A percentile compares a stretch with the other conserved stretches of the same genome.
Evolutionary conservation across 2,113 vertebrate genomes (phyloP).

Genomic region (Thryonomys swinderianus): DNA sequence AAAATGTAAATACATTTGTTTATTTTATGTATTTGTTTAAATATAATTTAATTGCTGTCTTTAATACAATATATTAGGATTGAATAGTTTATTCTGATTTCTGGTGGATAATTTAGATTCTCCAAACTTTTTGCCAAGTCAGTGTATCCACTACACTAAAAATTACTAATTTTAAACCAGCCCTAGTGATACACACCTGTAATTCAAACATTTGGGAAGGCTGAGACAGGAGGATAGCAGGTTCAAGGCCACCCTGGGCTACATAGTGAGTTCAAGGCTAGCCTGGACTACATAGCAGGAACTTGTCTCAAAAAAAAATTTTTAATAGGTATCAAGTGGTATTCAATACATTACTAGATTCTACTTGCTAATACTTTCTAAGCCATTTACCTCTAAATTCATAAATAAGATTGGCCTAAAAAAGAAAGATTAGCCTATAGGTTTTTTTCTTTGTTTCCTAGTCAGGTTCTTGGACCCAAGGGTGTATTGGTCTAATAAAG

Average conservation of each 20-base stretch:
- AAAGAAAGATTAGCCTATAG: background rate
- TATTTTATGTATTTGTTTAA: background rate
- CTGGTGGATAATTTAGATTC: background rate
- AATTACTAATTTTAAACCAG: background rate
- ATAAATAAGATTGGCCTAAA: background rate
- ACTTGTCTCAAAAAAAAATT: background rate
- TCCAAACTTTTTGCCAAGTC: conserved; percentile 19
- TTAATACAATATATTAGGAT: conserved; percentile 20
- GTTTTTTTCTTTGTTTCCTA: conserved; percentile 45
- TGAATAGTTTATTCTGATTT: conserved; percentile 7
- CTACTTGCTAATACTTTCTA: background rate
- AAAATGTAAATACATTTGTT: background rate
- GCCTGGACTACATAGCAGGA: background rate
- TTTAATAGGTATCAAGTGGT: background rate
- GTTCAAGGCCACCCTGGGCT: background rate
- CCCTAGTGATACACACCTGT: background rate
- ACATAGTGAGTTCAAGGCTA: background rate
- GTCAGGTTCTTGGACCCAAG: conserved; percentile 28
- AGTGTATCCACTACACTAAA: background rate
- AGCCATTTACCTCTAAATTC: background rate
- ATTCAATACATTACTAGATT: background rate
- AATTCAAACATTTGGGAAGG: background rate
- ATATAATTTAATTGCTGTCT: background rate
- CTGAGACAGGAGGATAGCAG: background rate
- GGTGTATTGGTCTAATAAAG: background rate